These are phyloP conservation scores for Diarsia dahlii DNA, from an alignment of 2,888 invertebrate genomes.

Conservation along the genomic window DNA sequence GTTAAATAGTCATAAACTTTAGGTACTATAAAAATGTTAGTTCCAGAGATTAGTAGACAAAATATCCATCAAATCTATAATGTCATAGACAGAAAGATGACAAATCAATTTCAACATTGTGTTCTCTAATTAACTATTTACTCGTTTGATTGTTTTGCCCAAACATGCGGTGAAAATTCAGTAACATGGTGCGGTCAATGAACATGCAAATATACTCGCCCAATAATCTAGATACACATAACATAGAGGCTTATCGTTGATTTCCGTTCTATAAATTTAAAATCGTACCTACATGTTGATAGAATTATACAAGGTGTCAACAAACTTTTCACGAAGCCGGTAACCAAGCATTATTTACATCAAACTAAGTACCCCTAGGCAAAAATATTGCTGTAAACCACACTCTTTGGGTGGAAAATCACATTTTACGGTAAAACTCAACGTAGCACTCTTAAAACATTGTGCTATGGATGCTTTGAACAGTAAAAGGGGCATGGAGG, in stretches of 20 bases:
- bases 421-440: too few species aligned
- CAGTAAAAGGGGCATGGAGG: too few species aligned
- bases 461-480: too few species aligned
- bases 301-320: too few species aligned
- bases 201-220: not conserved
- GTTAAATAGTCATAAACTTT: not conserved
- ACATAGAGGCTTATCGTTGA: not conserved
- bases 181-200: conserved; percentile 2
- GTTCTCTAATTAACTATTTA: not conserved
- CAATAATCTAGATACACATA: not conserved
- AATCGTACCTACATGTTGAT: too few species aligned
- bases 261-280: too few species aligned
- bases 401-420: too few species aligned
- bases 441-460: too few species aligned
- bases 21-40: not conserved
- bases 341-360: too few species aligned
- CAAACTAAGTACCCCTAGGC: too few species aligned
- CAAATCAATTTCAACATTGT: not conserved
- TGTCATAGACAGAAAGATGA: not conserved
- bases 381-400: too few species aligned
- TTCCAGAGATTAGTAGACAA: not conserved
- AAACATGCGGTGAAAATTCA: conserved; percentile 6
- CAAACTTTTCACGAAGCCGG: too few species aligned
- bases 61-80: not conserved
- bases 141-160: not conserved